Conservation (phyloP, 1,140 invertebrate genomes). For the Mamestra configurata region DNA sequence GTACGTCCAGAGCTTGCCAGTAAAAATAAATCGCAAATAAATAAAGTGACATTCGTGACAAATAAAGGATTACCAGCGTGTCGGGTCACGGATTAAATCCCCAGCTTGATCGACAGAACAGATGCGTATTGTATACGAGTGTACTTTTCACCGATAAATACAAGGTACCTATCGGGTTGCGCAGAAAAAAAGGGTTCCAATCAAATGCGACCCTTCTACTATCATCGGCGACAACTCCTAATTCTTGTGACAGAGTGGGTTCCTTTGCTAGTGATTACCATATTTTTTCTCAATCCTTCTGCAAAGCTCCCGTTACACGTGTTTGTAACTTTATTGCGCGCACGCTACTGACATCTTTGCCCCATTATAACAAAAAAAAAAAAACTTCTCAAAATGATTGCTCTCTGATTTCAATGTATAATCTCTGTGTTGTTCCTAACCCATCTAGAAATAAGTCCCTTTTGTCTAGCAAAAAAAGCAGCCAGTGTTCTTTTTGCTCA, state of each 20-base stretch:
- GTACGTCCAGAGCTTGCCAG: no score
- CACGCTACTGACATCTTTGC: no score
- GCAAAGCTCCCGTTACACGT: no score
- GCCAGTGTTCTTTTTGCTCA: no score
- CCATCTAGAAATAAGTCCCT: no score
- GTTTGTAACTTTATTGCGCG: no score
- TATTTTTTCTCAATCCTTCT: not conserved
- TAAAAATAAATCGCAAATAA: slow-evolving; percentile 16
- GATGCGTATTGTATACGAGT: not conserved
- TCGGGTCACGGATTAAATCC: slow-evolving; percentile 18
- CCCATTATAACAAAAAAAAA: no score
- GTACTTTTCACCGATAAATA: slow-evolving; percentile 13
- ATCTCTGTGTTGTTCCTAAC: no score
- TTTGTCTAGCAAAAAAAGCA: no score
- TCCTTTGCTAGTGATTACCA: not conserved
- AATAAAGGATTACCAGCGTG: slow-evolving; percentile 10
- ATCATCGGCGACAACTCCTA: not conserved
- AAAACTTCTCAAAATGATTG: no score
- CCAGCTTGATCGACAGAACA: slow-evolving; percentile 5
- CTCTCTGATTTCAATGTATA: no score
- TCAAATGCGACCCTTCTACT: not conserved
- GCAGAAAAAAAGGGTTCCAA: slow-evolving; percentile 11
- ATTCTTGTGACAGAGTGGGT: not conserved
- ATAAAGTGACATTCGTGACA: slow-evolving; percentile 19
- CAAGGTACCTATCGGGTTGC: not conserved